These are phyloP conservation scores for Tachystola acroxantha DNA, from an alignment of 2,888 invertebrate species.

Conservation along the genomic window DNA sequence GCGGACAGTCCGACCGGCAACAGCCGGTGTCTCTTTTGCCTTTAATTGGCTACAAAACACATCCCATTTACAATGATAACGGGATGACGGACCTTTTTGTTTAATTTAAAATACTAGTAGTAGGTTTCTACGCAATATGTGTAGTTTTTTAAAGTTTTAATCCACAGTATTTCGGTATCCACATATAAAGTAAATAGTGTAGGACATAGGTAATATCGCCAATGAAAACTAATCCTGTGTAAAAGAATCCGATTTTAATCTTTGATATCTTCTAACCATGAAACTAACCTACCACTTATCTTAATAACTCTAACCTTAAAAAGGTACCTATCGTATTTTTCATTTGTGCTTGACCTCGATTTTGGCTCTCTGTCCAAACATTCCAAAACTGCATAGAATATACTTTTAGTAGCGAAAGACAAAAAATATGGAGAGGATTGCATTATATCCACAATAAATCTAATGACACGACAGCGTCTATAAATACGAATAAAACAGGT, in stretches of 20 bases:
- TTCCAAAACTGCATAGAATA: slow-evolving; percentile 12
- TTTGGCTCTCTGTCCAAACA: neutral
- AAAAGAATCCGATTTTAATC: too few species aligned
- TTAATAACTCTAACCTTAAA: neutral
- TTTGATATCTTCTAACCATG: too few species aligned
- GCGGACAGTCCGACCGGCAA: slow-evolving; percentile 42
- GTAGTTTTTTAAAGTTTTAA: too few species aligned
- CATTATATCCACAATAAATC: slow-evolving; percentile 77
- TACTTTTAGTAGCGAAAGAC: slow-evolving; percentile 37
- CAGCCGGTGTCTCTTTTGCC: slow-evolving; percentile 61
- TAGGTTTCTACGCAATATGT: too few species aligned
- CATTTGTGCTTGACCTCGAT: neutral
- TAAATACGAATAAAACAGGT: slow-evolving; percentile 74
- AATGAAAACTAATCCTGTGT: too few species aligned
- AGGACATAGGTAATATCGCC: too few species aligned
- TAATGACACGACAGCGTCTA: slow-evolving; percentile 76
- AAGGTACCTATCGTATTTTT: neutral
- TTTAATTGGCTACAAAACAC: slow-evolving; percentile 76
- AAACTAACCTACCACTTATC: too few species aligned
- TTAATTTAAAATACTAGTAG: too few species aligned
- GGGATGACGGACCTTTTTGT: slow-evolving; percentile 21
- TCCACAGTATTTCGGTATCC: too few species aligned
- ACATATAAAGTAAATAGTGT: too few species aligned
- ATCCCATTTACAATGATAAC: slow-evolving; percentile 64
- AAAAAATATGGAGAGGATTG: slow-evolving; percentile 67